Percentiles rank a stretch among this genome's conserved stretches.
Conservation (phyloP, 2,113 vertebrate genomes). For the Egretta garzetta region DNA sequence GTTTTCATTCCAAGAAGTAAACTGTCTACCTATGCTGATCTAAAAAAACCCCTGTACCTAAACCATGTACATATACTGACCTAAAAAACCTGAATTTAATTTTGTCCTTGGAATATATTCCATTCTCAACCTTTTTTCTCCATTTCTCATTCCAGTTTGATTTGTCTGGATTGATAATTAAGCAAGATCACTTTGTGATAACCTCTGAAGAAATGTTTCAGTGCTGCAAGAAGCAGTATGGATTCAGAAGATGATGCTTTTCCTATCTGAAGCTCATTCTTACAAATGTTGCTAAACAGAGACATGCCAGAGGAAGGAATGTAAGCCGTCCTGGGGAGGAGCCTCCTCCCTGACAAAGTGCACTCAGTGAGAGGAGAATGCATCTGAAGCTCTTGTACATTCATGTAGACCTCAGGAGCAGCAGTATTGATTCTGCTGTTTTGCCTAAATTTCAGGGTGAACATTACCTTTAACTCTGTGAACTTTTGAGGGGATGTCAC, state of each 20-base stretch:
- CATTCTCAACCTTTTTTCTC: neutral
- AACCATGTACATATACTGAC: neutral
- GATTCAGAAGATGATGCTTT: neutral
- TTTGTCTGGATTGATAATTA: neutral
- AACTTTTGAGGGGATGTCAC: neutral
- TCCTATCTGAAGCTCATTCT: neutral
- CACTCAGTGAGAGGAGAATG: neutral
- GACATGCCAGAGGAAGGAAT: neutral
- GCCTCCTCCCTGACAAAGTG: neutral
- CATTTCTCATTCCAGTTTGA: neutral
- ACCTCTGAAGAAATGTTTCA: neutral
- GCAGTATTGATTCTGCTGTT: neutral
- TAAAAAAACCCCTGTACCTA: neutral
- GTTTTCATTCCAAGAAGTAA: neutral
- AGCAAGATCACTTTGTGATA: neutral
- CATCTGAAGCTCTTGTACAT: neutral
- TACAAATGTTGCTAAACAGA: neutral
- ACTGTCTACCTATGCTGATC: neutral
- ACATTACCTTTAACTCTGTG: neutral
- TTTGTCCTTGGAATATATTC: neutral
- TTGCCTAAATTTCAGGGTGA: neutral
- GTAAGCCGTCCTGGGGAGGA: neutral
- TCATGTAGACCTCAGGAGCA: neutral
- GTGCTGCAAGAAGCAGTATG: neutral
- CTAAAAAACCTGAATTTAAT: neutral